phyloP scores from a whole-genome alignment of 2,113 vertebrate genomes.

The Phyllostomus discolor region DNA sequence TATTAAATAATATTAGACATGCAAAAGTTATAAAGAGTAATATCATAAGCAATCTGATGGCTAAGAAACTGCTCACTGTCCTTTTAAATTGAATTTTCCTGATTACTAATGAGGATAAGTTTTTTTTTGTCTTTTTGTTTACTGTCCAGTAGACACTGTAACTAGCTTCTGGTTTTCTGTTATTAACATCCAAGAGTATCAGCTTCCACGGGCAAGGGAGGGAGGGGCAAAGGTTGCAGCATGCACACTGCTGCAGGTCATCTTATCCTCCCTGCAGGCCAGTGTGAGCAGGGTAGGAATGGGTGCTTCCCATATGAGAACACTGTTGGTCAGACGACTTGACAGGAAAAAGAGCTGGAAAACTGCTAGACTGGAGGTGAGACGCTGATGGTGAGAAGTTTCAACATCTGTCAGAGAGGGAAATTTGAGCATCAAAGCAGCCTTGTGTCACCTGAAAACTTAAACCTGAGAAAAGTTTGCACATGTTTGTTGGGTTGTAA shows the following conservation, averaged over 20 bases:
- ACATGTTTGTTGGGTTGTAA: neutral
- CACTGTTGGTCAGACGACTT: neutral
- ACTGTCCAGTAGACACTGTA: neutral
- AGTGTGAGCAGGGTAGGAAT: neutral
- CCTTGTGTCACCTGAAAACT: neutral
- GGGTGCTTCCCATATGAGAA: neutral
- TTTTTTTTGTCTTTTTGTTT: neutral
- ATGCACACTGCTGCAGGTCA: no score
- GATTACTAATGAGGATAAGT: neutral
- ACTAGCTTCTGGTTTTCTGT: neutral
- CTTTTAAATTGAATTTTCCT: conserved; percentile 30
- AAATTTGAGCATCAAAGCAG: neutral
- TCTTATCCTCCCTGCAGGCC: neutral
- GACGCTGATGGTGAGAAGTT: neutral
- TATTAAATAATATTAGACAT: neutral
- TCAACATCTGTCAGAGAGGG: neutral
- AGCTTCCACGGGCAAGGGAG: neutral
- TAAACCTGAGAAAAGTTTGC: neutral
- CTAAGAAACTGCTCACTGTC: neutral
- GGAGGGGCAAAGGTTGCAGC: neutral
- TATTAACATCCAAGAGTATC: neutral
- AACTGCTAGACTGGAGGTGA: neutral
- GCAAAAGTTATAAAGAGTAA: neutral
- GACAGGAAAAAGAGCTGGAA: neutral
- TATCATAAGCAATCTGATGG: neutral